Evolutionary conservation across 1,140 invertebrate genomes (phyloP).

Genomic region (Calephelis virginiensis): DNA sequence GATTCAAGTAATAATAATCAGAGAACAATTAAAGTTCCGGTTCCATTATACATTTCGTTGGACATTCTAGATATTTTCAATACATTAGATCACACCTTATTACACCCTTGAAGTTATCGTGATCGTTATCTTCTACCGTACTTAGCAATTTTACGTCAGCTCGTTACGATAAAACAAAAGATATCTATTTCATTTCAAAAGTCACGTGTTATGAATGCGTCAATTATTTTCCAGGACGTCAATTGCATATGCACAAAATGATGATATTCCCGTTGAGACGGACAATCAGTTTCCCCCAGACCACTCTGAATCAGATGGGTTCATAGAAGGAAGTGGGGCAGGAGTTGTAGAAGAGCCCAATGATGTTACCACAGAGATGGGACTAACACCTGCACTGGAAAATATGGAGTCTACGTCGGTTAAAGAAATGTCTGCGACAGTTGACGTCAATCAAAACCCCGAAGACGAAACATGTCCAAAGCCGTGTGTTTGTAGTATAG

Average conservation of each 20-base stretch:
- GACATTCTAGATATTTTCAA: slow-evolving; percentile 23
- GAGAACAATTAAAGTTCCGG: too few relatives aligned
- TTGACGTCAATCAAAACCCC: slow-evolving; percentile 27
- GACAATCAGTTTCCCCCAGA: slow-evolving; percentile 62
- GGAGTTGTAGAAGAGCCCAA: slow-evolving; percentile 34
- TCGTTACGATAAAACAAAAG: slow-evolving; percentile 61
- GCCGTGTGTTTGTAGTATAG: slow-evolving; percentile 55
- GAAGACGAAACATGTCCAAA: slow-evolving; percentile 45
- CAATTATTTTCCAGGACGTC: slow-evolving; percentile 50
- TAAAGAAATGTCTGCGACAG: slow-evolving; percentile 21
- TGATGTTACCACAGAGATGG: slow-evolving; percentile 33
- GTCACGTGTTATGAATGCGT: slow-evolving; percentile 52
- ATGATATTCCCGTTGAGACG: slow-evolving; percentile 57
- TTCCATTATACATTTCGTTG: not conserved
- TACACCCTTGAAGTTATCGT: slow-evolving; percentile 65
- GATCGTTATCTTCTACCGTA: slow-evolving; percentile 56
- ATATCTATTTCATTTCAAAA: slow-evolving; percentile 44
- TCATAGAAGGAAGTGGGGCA: slow-evolving; percentile 54
- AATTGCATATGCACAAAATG: slow-evolving; percentile 43
- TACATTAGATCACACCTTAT: slow-evolving; percentile 30
- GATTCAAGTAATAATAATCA: slow-evolving; percentile 21
- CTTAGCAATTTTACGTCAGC: slow-evolving; percentile 67
- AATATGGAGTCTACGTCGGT: slow-evolving; percentile 35
- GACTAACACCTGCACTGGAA: slow-evolving; percentile 39
- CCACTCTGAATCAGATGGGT: slow-evolving; percentile 41